Evolutionary conservation across 2,888 invertebrate species (phyloP).

Genomic region (Hemistola chrysoprasaria): DNA sequence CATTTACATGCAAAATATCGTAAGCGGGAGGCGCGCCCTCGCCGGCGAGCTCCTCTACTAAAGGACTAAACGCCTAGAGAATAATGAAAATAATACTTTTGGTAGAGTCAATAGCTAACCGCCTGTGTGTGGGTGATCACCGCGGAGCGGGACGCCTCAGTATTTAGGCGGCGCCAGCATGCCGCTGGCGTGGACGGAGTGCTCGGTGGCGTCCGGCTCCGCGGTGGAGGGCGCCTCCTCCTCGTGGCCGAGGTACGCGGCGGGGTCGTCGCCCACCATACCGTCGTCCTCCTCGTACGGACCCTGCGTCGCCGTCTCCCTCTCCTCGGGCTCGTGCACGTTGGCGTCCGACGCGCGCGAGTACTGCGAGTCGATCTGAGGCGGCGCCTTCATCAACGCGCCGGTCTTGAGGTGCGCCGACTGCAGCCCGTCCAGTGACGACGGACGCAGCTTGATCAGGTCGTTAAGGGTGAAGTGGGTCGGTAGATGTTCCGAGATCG

Average conservation of each 20-base stretch:
- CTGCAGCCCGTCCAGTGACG: slow-evolving; percentile 74
- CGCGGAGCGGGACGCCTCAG: slow-evolving; percentile 59
- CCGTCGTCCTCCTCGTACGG: slow-evolving; percentile 83
- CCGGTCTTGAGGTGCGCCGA: slow-evolving; percentile 74
- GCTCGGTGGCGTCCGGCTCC: slow-evolving; percentile 83
- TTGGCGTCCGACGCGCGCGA: slow-evolving; percentile 78
- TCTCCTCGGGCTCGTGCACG: slow-evolving; percentile 60
- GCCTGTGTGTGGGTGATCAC: slow-evolving; percentile 34
- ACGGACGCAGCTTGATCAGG: slow-evolving; percentile 80
- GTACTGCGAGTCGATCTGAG: slow-evolving; percentile 83
- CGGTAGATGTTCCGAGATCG: slow-evolving; percentile 78
- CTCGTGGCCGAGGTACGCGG: slow-evolving; percentile 69
- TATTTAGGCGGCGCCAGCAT: slow-evolving; percentile 79
- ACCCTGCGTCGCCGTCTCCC: slow-evolving; percentile 81
- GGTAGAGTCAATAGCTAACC: slow-evolving; percentile 69
- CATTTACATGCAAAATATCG: slow-evolving; percentile 51
- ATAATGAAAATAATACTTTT: slow-evolving; percentile 74
- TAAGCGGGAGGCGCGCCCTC: slow-evolving; percentile 49
- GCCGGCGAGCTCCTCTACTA: slow-evolving; percentile 54
- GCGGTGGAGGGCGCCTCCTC: slow-evolving; percentile 81
- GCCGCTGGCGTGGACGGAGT: slow-evolving; percentile 79
- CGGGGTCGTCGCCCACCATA: slow-evolving; percentile 81
- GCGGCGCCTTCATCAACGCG: slow-evolving; percentile 75
- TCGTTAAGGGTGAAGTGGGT: slow-evolving; percentile 80
- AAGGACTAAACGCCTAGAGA: slow-evolving; percentile 53